Evolutionary conservation across 2,888 invertebrate genomes (phyloP), one percentile per base, ranked within the genome.

Genomic region (Spicauda simplicius): DNA sequence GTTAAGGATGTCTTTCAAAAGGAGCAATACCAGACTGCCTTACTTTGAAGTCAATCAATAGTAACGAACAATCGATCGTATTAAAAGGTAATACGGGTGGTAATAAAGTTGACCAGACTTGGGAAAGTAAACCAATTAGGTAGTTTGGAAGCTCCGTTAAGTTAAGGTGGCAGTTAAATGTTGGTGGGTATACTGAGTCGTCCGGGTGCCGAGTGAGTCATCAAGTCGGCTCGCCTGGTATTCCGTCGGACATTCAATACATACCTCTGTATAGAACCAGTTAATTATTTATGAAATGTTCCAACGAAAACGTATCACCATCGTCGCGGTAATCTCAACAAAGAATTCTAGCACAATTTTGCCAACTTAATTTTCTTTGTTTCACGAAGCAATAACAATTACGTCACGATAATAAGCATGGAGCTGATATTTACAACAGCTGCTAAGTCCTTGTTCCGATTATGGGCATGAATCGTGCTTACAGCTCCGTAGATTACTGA

Each of bases 381-480:
- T 89, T 81, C 78, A 79, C 80, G 76, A 73, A 80, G 82, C 79
- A 82, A 82, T 83, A 85, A 85, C 82, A 83, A 84, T 90, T 86
- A 90, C 91, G 90, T 90, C 90, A 91, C 85, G 87, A 85, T 87
- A 85, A 88, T 87, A 84, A 89, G 84, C 85, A 85, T 83, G 82
- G 83, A 84, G 79, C 84, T 85, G 87, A 88, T 92, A 90, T 91
- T 91, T 87, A 88, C 89, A 85, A 85, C 91, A 91, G 91, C 90
- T 91, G 90, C 86, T 74, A 76, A 88, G 90, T 90, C 91, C 93
- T 93, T 91, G 91, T 90, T 85, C 91, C 88, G 88, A 89, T 91
- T 92, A 91, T 88, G 91, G 92, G 76, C 86, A 87, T 86, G 89
- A 90, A 84, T 92, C 92, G 92, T 91, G 91, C 90, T 84, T 83